Evolutionary conservation across 2,888 invertebrate genomes (phyloP), one percentile per base, ranked within the genome.

Genomic region (Dinocampus coccinellae): DNA sequence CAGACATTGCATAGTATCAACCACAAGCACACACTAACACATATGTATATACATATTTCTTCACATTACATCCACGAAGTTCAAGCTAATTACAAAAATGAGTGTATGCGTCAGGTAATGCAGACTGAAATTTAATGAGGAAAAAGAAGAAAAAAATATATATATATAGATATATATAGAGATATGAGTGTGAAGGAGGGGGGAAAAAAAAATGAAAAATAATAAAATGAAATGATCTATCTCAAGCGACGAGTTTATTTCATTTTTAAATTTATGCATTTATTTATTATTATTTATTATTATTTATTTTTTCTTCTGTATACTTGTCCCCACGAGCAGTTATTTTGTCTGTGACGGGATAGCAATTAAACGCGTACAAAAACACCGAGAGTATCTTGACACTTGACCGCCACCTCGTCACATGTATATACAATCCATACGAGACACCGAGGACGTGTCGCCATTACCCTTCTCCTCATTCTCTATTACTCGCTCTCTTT

Each of bases 361-460:
- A 33, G 75, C 73, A 69, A 75, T 73, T 73, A 73, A 69, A 74
- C 68, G 62, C 36, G 60, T 64, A 42, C 47, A 73, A 74, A 69
- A 75, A 73, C 61, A 70, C 39, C 55, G 55, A 52, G 69, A 76
- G 76, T 69, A 75, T 77, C 77, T 77, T 74, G 77, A 77, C 77
- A 72, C 74, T 77, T 76, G 77, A 77, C 77, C 77, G 74, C 76
- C 70, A 77, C 76, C 71, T 76, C 72, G 62, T 24, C 65, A 47
- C 4, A 16, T n/a, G n/a, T n/a, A n/a, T n/a, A n/a, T n/a, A n/a
- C n/a, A n/a, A n/a, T n/a, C n/a, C n/a, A 42, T 63, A 69, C 47
- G 55, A 11, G 33, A 9, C 73, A 34, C 20, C 66, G 34, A n/a
- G 69, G 61, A 66, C 65, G 22, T 39, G 16, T 47, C 20, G 16